Base-by-base conservation (phyloP, 1,140 invertebrate genomes). In the Lordiphosa collinella region DNA sequence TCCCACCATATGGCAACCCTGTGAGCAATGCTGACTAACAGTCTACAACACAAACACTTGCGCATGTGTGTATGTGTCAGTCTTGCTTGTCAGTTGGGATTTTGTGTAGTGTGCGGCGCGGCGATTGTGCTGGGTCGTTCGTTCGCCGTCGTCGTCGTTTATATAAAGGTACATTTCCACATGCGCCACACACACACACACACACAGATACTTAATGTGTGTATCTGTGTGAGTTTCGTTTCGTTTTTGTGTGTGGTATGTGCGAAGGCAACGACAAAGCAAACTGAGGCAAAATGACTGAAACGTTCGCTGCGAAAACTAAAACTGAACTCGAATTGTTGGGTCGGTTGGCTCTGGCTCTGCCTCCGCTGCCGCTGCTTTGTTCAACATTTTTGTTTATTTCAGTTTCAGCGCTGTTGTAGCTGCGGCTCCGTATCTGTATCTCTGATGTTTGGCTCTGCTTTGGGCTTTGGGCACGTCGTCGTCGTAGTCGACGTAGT, bases 151-250 rank as follows among this genome's bases (percentile, higher is more conserved):
- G 16, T 6, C 18, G 40, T 68, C 58, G 72, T 82, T 84, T 78
- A 84, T 78, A 82, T 84, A 84, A 84, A 84, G 68, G 78, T 84
- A 84, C 68, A 76, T 76, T 82, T 82, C 72, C 78, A 84, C 78
- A 80, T 59, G 66, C 75, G 43, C 61, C 53, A 59, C 44, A 46
- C 51, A 56, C 9, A 54, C 13, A 50, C n/a, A 50, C 38, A 52
- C 29, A 53, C 47, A 34, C 53, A 54, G 22, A 47, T 41, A 51
- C 64, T 58, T 46, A 54, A 62, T 51, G 53, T 63, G 40, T 40
- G 31, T 46, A 36, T 54, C 36, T 44, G 48, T 47, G 44, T 58
- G 66, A 10, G 54, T 64, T 59, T 60, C 54, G 61, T 43, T 64
- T 16, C 22, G 6, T 44, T 8, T 50, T 48, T 38, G 52, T 64